These are phyloP conservation scores for Dysmachus trigonus DNA, from an alignment of 2,888 invertebrate genomes.

Conservation along the genomic window DNA sequence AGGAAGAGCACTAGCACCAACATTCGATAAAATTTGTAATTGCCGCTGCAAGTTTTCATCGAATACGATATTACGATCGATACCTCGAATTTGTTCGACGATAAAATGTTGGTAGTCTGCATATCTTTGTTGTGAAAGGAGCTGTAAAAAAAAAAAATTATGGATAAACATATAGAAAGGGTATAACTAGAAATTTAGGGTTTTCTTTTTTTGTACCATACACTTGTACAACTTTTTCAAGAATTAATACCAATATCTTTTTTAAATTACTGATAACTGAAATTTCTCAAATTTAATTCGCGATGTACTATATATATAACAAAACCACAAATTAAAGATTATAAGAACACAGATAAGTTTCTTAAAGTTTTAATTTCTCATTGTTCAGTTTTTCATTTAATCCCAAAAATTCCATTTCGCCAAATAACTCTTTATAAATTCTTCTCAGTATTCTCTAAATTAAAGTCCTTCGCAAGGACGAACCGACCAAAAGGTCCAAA, in stretches of 20 bases:
- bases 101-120: conserved; percentile 84
- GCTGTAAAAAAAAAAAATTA: conserved; percentile 66
- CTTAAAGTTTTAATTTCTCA: background rate
- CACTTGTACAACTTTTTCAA: no score
- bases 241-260: no score
- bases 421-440: background rate
- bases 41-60: conserved; percentile 78
- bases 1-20: conserved; percentile 84
- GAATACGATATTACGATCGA: conserved; percentile 73
- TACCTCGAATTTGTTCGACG: conserved; percentile 77
- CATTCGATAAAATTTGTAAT: conserved; percentile 77
- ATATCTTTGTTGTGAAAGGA: conserved; percentile 82
- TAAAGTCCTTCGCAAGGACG: background rate
- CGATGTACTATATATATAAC: no score
- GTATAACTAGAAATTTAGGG: no score
- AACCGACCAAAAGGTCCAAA: background rate
- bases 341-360: background rate
- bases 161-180: background rate
- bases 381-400: background rate
- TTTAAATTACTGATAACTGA: no score
- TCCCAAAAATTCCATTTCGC: background rate
- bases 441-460: background rate
- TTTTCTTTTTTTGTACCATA: no score
- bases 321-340: background rate
- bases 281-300: no score